phyloP scores from a whole-genome alignment of 2,888 invertebrate species.

The Dinocampus coccinellae region DNA sequence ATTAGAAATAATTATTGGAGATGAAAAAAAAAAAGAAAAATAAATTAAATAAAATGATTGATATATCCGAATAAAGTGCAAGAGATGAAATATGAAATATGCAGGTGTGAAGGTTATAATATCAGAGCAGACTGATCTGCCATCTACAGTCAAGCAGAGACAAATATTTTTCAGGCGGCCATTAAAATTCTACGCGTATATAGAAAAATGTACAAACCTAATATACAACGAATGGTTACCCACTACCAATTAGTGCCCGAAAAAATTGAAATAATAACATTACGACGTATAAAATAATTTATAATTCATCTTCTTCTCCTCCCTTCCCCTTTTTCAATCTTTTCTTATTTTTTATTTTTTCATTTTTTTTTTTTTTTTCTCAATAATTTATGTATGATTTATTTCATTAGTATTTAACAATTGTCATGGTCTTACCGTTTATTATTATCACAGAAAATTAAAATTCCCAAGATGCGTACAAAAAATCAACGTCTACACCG shows the following conservation, averaged over 20 bases:
- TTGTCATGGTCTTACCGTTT: too few relatives aligned
- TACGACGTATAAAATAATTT: background rate
- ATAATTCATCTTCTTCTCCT: too few relatives aligned
- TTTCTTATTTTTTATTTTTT: too few relatives aligned
- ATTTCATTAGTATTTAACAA: too few relatives aligned
- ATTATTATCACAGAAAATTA: background rate
- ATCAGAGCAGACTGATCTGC: too few relatives aligned
- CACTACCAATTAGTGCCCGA: background rate
- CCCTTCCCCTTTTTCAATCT: too few relatives aligned
- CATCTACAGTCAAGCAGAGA: background rate
- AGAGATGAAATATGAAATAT: background rate
- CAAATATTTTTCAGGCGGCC: background rate
- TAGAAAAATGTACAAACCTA: background rate
- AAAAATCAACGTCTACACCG: background rate
- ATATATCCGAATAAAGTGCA: background rate
- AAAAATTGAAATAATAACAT: background rate
- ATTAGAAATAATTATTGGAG: background rate
- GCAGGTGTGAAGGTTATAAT: too few relatives aligned
- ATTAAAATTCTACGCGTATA: background rate
- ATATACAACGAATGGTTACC: background rate
- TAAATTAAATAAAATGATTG: background rate
- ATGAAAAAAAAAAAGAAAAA: background rate
- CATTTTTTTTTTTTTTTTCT: too few relatives aligned
- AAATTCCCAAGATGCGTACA: background rate
- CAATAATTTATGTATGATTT: background rate